Evolutionary conservation across 2,797 vertebrate species (phyloP).

Genomic region (Chelonia mydas): DNA sequence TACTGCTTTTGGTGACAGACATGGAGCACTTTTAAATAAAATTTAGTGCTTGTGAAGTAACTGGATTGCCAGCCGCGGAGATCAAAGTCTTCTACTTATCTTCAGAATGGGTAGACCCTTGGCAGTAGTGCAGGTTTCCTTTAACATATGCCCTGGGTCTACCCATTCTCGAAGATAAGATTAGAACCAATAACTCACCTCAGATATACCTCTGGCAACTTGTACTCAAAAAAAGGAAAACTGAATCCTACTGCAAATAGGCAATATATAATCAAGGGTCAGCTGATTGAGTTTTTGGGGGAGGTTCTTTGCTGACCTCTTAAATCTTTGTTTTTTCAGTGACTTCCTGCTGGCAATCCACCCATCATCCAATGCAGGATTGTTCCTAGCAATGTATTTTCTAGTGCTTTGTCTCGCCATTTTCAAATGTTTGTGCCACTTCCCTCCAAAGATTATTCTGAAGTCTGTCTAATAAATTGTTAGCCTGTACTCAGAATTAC

Average conservation of each 20-base stretch:
- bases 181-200: slow-evolving; percentile 55
- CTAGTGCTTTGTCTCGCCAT: neutral
- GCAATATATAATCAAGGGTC: neutral
- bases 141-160: slow-evolving; percentile 34
- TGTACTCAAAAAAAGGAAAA: neutral
- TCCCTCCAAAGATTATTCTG: neutral
- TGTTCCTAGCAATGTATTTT: neutral
- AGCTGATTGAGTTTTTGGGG: neutral
- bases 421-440: accelerated
- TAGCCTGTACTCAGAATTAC: accelerated
- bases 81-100: accelerated
- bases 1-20: neutral
- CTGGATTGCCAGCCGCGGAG: neutral
- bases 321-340: neutral
- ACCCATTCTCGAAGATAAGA: slow-evolving; percentile 58
- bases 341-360: neutral
- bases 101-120: neutral
- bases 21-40: neutral
- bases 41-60: neutral
- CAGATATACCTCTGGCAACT: slow-evolving; percentile 45
- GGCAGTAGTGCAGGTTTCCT: neutral
- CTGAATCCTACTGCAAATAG: neutral
- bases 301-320: neutral
- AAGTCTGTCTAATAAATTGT: accelerated
- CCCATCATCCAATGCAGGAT: neutral